phyloP scores from a whole-genome alignment of 2,797 vertebrate genomes.

The Onychomys torridus region DNA sequence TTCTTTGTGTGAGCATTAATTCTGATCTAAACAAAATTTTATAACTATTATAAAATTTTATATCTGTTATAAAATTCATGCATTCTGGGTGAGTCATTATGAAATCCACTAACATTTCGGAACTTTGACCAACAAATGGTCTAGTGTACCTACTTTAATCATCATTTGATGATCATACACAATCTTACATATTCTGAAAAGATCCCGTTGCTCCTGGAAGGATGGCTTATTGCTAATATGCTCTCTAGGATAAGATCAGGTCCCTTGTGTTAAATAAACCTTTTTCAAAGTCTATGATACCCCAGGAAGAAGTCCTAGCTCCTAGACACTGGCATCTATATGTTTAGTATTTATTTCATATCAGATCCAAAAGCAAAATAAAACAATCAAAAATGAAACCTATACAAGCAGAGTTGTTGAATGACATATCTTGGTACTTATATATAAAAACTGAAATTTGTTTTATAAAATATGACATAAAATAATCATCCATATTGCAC shows the following conservation, averaged over 20 bases:
- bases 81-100: background rate
- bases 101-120: background rate
- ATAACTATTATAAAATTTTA: background rate
- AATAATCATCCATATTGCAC: conserved; percentile 26
- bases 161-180: background rate
- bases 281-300: background rate
- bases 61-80: background rate
- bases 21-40: background rate
- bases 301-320: background rate
- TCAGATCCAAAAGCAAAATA: background rate
- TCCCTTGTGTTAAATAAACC: background rate
- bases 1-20: background rate
- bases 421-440: conserved; percentile 27
- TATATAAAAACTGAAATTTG: conserved; percentile 29
- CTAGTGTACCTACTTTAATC: background rate
- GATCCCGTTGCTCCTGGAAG: background rate
- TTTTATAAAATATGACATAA: conserved; percentile 47
- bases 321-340: background rate
- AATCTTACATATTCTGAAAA: background rate
- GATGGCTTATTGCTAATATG: background rate
- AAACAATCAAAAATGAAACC: background rate
- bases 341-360: background rate
- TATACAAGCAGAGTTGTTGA: background rate
- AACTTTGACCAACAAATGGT: background rate
- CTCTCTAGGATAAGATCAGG: background rate